Evolutionary conservation across 2,113 vertebrate genomes (phyloP), one percentile per base, ranked within the genome.

Genomic region (Ophiodon elongatus): DNA sequence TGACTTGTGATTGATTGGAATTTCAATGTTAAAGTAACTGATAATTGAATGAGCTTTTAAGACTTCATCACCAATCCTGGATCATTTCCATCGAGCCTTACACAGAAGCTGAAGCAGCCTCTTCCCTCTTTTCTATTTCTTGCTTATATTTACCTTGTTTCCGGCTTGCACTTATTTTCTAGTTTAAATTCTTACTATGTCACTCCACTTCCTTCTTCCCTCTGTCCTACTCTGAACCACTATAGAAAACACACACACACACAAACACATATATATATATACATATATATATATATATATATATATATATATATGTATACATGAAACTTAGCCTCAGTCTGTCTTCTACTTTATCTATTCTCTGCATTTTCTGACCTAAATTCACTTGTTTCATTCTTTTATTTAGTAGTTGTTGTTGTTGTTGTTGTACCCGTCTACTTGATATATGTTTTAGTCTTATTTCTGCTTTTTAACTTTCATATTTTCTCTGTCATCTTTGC

Each of bases 31-130:
- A 17, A n/a, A 47, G 41, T 35, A 15, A 8, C 21, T 4, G 25
- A 68, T 10, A 15, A n/a, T 25, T 25, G 63, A 41, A n/a, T 25
- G 37, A 59, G 6, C 27, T 29, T 54, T 56, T n/a, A 50, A 50
- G 6, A 25, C n/a, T 8, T 39, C 3, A 45, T 39, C 52, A 17
- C 23, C 0, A 29, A 21, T 29, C 41, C 35, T 63, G 45, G 63
- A 4, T 76, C 19, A 17, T 70, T 65, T 13, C 14, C 52, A 21
- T 73, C 60, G 19, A 73, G 68, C 29, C 10, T 47, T 13, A 17
- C 13, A 76, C 9, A 43, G 33, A 77, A 72, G 69, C 52, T 4
- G 17, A 79, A 66, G 19, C 37, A 67, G 5, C 47, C 11, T 57
- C 23, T 67, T 35, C 72, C 11, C 4, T 50, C 47, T 50, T 31